These are phyloP conservation scores for Dioctria linearis DNA, from an alignment of 2,888 invertebrate genomes.

Conservation along the genomic window DNA sequence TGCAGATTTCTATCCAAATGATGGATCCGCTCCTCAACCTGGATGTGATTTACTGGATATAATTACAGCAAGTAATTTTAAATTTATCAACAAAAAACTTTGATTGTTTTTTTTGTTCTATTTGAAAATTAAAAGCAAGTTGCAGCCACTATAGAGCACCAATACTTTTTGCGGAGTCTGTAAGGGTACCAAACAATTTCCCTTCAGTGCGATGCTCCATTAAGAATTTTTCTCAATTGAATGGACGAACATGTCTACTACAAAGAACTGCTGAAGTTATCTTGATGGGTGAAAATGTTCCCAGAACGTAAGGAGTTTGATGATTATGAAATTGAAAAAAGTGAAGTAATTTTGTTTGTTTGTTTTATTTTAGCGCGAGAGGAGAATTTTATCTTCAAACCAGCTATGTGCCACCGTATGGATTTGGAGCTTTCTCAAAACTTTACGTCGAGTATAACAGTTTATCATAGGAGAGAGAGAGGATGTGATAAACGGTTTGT, in stretches of 20 bases:
- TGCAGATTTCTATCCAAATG: slow-evolving; percentile 69
- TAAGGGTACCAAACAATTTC: slow-evolving; percentile 66
- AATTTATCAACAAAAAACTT: not conserved
- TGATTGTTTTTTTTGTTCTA: not conserved
- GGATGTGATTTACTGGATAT: slow-evolving; percentile 66
- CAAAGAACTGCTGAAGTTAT: slow-evolving; percentile 57
- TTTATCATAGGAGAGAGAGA: not conserved
- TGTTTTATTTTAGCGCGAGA: slow-evolving; percentile 61
- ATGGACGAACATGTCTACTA: slow-evolving; percentile 49
- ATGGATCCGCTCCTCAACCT: slow-evolving; percentile 66
- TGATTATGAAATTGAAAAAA: not conserved
- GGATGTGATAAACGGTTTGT: not conserved
- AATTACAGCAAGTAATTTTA: slow-evolving; percentile 64
- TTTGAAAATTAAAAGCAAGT: slow-evolving; percentile 58
- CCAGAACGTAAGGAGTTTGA: slow-evolving; percentile 63
- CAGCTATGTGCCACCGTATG: slow-evolving; percentile 66
- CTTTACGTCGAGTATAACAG: slow-evolving; percentile 34
- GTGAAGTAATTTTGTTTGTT: not conserved
- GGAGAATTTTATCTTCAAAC: slow-evolving; percentile 67
- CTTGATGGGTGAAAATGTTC: slow-evolving; percentile 68
- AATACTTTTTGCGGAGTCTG: slow-evolving; percentile 67
- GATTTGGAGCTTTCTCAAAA: slow-evolving; percentile 59
- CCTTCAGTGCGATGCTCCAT: slow-evolving; percentile 65
- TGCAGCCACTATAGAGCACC: slow-evolving; percentile 70
- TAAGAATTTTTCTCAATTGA: slow-evolving; percentile 44